Conservation (phyloP, 1,140 invertebrate genomes). For the Drosophila punjabiensis region DNA sequence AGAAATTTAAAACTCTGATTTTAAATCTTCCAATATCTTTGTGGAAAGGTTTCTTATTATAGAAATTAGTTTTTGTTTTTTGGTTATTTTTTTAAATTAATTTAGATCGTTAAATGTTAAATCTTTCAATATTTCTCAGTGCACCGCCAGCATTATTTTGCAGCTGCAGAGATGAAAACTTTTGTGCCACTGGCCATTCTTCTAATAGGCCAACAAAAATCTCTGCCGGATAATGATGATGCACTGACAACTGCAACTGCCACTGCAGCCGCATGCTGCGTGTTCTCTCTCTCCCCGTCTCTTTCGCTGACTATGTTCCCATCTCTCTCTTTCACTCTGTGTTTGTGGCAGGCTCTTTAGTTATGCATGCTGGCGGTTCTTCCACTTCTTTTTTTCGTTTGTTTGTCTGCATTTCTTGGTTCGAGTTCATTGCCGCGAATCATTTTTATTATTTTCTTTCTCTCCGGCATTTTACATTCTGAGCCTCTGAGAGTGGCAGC, state of each 20-base stretch:
- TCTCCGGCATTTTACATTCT: conserved; percentile 46
- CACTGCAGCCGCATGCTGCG: conserved; percentile 33
- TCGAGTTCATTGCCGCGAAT: conserved; percentile 77
- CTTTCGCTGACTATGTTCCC: neutral
- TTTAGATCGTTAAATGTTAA: no score
- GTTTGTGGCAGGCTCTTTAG: conserved; percentile 39
- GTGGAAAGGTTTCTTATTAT: no score
- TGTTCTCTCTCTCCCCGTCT: conserved; percentile 3
- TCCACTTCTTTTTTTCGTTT: conserved; percentile 42
- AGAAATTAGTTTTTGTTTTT: no score
- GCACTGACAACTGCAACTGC: conserved; percentile 43
- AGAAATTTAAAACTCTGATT: neutral
- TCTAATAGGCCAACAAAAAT: conserved; percentile 55
- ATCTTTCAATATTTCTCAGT: neutral
- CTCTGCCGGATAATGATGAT: conserved; percentile 46
- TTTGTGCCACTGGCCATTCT: conserved; percentile 45
- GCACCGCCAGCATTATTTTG: conserved; percentile 20
- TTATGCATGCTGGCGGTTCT: conserved; percentile 48
- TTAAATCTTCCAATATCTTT: no score
- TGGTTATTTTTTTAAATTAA: no score
- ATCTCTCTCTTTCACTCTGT: conserved; percentile 33
- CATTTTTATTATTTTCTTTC: conserved; percentile 28
- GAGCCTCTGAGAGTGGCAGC: conserved; percentile 46
- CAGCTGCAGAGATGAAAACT: conserved; percentile 33
- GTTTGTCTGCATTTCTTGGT: conserved; percentile 68